Evolutionary conservation across 2,888 invertebrate species (phyloP).

Genomic region (Eubasilissa splendida): DNA sequence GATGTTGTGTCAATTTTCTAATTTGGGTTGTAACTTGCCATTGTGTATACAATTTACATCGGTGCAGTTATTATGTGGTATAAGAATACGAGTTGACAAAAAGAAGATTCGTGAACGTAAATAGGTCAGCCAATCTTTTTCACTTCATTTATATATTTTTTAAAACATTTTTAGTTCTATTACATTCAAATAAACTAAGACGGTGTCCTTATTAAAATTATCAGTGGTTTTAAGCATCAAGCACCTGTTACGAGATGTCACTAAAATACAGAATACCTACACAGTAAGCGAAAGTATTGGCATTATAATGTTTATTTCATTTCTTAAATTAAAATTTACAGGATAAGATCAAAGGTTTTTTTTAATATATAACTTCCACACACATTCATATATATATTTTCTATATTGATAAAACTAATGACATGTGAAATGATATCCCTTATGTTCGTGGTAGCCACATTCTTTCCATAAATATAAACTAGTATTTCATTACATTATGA

Average conservation of each 20-base stretch:
- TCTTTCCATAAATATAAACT: too few relatives aligned
- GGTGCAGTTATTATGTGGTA: slow-evolving; percentile 7
- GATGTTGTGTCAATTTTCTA: slow-evolving; percentile 32
- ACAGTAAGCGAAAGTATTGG: too few relatives aligned
- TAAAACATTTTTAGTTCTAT: slow-evolving; percentile 4
- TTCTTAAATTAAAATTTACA: too few relatives aligned
- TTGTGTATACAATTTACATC: slow-evolving; percentile 3
- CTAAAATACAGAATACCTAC: background rate
- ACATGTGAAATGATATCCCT: too few relatives aligned
- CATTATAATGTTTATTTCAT: too few relatives aligned
- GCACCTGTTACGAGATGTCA: slow-evolving; percentile 33
- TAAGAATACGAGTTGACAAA: slow-evolving; percentile 17
- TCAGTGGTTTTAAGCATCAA: background rate
- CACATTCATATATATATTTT: too few relatives aligned
- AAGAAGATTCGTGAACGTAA: background rate
- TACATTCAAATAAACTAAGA: slow-evolving; percentile 2
- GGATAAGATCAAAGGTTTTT: too few relatives aligned
- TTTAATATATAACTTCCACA: too few relatives aligned
- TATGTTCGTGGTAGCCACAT: too few relatives aligned
- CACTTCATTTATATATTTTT: background rate
- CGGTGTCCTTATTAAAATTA: background rate
- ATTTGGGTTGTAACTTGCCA: slow-evolving; percentile 21
- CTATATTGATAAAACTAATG: too few relatives aligned
- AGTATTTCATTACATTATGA: too few relatives aligned
- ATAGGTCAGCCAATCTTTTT: slow-evolving; percentile 32